Percentiles rank a stretch among this genome's conserved stretches.
phyloP scores from a whole-genome alignment of 2,113 vertebrate species.

The Heterocephalus glaber region DNA sequence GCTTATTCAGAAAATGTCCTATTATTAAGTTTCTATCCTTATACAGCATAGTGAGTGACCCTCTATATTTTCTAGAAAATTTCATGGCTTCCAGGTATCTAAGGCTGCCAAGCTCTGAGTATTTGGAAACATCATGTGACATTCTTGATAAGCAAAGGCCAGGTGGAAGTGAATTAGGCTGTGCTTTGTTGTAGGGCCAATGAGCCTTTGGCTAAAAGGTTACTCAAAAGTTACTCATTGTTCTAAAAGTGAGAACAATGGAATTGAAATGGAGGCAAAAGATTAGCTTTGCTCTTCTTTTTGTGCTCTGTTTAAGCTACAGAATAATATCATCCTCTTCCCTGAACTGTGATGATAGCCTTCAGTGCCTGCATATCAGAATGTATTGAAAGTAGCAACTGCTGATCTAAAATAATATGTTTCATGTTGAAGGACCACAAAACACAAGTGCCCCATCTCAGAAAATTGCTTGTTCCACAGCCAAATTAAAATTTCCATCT shows the following conservation, averaged over 20 bases:
- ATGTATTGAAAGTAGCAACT: slow-evolving; percentile 2
- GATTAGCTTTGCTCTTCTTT: neutral
- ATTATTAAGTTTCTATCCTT: neutral
- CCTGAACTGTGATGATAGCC: neutral
- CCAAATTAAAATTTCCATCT: neutral
- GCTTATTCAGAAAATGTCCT: neutral
- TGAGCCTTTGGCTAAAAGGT: neutral
- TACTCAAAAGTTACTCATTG: no score
- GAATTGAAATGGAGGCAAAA: neutral
- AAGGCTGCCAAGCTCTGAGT: neutral
- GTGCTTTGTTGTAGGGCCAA: slow-evolving; percentile 5
- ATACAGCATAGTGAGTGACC: neutral
- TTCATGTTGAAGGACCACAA: neutral
- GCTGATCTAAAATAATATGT: neutral
- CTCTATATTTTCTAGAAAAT: neutral
- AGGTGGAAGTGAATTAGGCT: neutral
- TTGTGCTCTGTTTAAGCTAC: neutral
- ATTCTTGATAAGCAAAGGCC: neutral
- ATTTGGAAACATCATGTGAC: neutral
- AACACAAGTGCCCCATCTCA: neutral
- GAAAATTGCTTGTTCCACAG: neutral
- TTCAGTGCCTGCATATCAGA: neutral
- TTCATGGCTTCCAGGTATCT: neutral
- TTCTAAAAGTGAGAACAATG: neutral
- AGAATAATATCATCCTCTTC: neutral